These are phyloP conservation scores for Drosophila birchii DNA, from an alignment of 2,888 invertebrate species.

Conservation along the genomic window DNA sequence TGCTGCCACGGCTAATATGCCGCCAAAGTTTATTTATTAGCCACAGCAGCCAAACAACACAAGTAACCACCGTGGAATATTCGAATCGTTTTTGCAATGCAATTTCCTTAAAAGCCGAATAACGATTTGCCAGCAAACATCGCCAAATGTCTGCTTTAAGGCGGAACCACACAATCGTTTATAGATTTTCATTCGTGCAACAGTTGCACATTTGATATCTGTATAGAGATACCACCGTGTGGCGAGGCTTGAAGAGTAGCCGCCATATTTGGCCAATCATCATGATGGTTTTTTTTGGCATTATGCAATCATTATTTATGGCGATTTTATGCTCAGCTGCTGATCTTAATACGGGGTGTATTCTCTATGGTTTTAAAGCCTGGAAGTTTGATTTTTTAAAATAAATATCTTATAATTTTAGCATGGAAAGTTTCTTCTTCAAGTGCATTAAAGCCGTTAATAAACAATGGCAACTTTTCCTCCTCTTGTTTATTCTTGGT, in stretches of 20 bases:
- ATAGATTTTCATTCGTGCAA: conserved; percentile 58
- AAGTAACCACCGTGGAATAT: conserved; percentile 30
- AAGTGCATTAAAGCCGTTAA: conserved; percentile 5
- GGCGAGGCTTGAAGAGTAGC: conserved; percentile 19
- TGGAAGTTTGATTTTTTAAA: background rate
- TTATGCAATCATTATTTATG: conserved; percentile 58
- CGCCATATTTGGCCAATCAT: conserved; percentile 62
- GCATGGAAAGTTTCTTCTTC: background rate
- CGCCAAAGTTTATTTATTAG: conserved; percentile 76
- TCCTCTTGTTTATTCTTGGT: conserved; percentile 18
- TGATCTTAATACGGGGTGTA: background rate
- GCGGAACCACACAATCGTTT: conserved; percentile 67
- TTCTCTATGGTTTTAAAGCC: background rate
- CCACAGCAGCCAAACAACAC: conserved; percentile 55
- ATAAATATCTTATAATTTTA: background rate
- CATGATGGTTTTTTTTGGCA: conserved; percentile 49
- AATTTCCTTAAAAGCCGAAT: conserved; percentile 78
- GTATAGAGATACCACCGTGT: conserved; percentile 21
- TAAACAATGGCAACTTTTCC: background rate
- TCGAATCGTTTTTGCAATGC: conserved; percentile 37
- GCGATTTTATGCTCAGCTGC: conserved; percentile 1
- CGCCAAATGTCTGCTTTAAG: conserved; percentile 63
- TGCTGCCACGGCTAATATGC: conserved; percentile 73
- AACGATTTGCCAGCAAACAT: conserved; percentile 71
- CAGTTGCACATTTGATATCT: conserved; percentile 54